Base-by-base conservation (phyloP, 2,888 invertebrate species). In the Gari tellinella region DNA sequence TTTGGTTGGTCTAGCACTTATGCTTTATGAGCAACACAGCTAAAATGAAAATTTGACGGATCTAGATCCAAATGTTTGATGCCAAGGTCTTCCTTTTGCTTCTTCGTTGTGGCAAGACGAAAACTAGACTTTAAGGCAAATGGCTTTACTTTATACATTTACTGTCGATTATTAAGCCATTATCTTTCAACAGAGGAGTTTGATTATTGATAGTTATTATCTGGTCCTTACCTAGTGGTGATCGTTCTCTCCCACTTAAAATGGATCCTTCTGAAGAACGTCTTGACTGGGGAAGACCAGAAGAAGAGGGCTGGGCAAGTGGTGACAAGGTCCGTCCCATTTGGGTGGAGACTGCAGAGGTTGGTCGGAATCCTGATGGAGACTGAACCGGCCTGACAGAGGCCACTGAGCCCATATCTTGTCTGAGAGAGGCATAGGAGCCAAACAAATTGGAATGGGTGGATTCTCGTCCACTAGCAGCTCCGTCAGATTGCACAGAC, bases 361-460 rank as follows among this genome's bases (percentile, higher is more conserved):
- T 15, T 0, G 66, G 51, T 12, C 56, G 25, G 3, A 43, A 17
- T 19, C 1, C 17, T 15, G 64, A 49, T 15, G 64, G 56, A 12
- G 62, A 66, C 26, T 57, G 51, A 7, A 17, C 48, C 7, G 26
- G 41, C 4, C 48, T 31, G 0, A 55, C 57, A 8, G 61, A 64
- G 19, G 49, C 41, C 15, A 61, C 38, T 10, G 43, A 46, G 17
- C 52, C 43, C 12, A 40, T 40, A 21, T 77, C 77, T 5, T 51
- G 45, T 45, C 77, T 57, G 25, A 78, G 53, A 5, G 58, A 60
- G 26, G 69, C 69, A 37, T 52, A 46, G 1, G 77, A 78, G n/a
- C 60, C 66, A 60, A 69, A 78, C 25, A 78, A 45, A 49, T 68
- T 68, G 21, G 66, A 66, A 2, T 45, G 25, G 15, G 48, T 49